Evolutionary conservation across 2,797 vertebrate genomes (phyloP), one percentile per base, ranked within the genome.

Genomic region (Chaenodraco wilsoni): DNA sequence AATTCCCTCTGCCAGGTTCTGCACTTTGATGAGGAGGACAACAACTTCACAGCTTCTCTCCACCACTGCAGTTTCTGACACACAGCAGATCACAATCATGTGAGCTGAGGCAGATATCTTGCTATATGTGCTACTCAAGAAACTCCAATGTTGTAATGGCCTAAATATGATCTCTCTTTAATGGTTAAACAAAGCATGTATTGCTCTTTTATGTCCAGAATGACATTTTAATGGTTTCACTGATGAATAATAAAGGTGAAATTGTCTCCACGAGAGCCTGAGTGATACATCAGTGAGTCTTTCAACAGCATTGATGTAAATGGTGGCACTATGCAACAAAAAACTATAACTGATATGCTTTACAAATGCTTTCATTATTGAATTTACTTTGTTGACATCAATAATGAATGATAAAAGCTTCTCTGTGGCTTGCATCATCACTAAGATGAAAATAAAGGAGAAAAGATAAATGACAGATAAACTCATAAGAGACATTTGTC

Each of bases 11-110:
- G 61, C 54, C 45, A 23, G 66, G 5, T 62, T 69, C 68, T 54
- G 45, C 57, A 55, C 67, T 63, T 67, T 51, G 43, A 80, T 65
- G 66, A 76, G 64, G 51, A 50, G 58, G 13, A 57, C 59, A 68
- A 45, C 51, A 43, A 17, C 12, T 71, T 16, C 41, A 37, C 43
- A 13, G 62, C 58, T 50, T 54, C 40, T 5, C 61, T 57, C 41
- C 23, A 12, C 17, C 66, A 23, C 62, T 52, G 49, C 55, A 13
- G 62, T 17, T 37, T 66, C 56, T 33, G 21, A 43, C 46, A 19
- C 21, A 12, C 9, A 58, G n/a, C 4, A 11, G 14, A 45, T 56
- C 23, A 72, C 45, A 57, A 40, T 27, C 3, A 16, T 10, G n/a
- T 12, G 16, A 55, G 21, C 15, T 5, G 27, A 50, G 60, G 52